Evolutionary conservation across 2,113 vertebrate species (phyloP), one percentile per base, ranked within the genome.

Genomic region (Suricata suricatta): DNA sequence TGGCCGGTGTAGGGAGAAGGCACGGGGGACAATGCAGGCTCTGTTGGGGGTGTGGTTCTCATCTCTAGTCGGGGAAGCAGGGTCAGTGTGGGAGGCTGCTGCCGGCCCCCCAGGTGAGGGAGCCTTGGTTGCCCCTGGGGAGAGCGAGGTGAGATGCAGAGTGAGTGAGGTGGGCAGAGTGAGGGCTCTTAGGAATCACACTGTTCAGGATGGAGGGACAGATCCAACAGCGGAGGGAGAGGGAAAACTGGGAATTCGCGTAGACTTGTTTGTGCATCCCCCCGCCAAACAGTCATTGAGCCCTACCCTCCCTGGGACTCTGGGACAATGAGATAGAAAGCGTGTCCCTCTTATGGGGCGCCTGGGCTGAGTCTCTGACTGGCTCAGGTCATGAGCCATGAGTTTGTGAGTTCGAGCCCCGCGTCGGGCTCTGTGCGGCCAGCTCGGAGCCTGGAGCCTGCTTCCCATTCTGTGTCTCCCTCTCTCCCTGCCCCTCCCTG

Each of bases 191-290:
- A 17, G 60, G 50, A n/a, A 33, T 10, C 4, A 4, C n/a, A 1
- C 29, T 11, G 11, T 14, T 64, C 23, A 16, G 4, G 19, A 6
- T 10, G 2, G 3, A 38, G 0, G 64, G 52, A 25, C 4, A 0
- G 44, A 17, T 2, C 50, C 5, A 0, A 13, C 35, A 3, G 14
- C 11, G 27, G 17, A 3, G 13, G 8, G n/a, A 0, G 1, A 7
- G 13, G 13, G 5, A 41, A 33, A 4, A 4, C 17, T 27, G 44
- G 63, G 31, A 16, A 47, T 2, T 19, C 2, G 1, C 17, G 54
- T n/a, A 44, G 8, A 16, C 9, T 4, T 31, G 33, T 71, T 82
- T 44, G 14, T 19, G 3, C 19, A 11, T 44, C 54, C 17, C 12
- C 4, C 35, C 41, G 10, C 2, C 35, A 71, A 64, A 21, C 0